Evolutionary conservation across 2,888 invertebrate species (phyloP), one percentile per base, ranked within the genome.

Genomic region (Zhuqinia jingwanae): DNA sequence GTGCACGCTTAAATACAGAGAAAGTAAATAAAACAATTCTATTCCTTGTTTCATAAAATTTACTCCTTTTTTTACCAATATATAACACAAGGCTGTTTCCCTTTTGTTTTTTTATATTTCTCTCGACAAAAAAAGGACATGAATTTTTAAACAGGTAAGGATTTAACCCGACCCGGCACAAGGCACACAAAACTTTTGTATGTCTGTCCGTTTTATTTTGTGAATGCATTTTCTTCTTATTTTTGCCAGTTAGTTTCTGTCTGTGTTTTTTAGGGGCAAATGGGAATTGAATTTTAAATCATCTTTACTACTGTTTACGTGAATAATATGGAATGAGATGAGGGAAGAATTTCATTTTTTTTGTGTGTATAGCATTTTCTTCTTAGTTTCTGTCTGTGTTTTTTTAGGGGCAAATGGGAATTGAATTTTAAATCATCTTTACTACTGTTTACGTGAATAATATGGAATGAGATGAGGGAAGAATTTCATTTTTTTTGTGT

Each of bases 231-330:
- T 75, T 75, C n/a, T n/a, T n/a, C n/a, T n/a, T n/a, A n/a, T n/a
- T n/a, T n/a, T n/a, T 45, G 42, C 11, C n/a, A n/a, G n/a, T n/a
- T n/a, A n/a, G 73, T 20, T 68, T 15, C 17, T 76, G 58, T n/a
- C 17, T 56, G 56, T 45, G 78, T 47, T 63, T n/a, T n/a, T n/a
- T n/a, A n/a, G 25, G 30, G 25, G 78, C 42, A 65, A 65, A 65
- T 79, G 79, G 79, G 79, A 79, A 79, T 79, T 79, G 79, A 79
- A 79, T 79, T 79, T 79, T 79, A 65, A 79, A 79, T 79, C 42
- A 60, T 60, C 20, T 8, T 73, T 68, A 36, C n/a, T n/a, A n/a
- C n/a, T n/a, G n/a, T 22, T 70, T 70, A 15, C 36, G 27, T 15
- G 27, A 25, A 60, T 60, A 13, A 20, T 65, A 36, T n/a, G n/a